phyloP scores from a whole-genome alignment of 2,888 invertebrate genomes.

The Oligia strigilis region DNA sequence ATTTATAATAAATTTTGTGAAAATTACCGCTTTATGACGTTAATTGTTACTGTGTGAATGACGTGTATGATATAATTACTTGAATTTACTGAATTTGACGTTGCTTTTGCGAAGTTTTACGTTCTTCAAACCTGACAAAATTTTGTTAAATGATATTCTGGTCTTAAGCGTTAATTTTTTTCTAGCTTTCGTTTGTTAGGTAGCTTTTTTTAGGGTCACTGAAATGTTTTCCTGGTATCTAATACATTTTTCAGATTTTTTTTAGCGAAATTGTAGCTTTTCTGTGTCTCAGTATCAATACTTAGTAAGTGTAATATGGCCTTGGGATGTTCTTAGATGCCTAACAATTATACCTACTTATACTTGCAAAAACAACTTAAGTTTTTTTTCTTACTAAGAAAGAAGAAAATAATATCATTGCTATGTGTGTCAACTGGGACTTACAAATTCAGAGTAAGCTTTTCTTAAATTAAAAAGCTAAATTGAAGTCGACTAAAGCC shows the following conservation, averaged over 20 bases:
- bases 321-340: neutral
- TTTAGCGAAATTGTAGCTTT: neutral
- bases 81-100: neutral
- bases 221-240: neutral
- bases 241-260: neutral
- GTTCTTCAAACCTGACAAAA: neutral
- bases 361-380: neutral
- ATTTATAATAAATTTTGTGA: slow-evolving; percentile 28
- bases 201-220: neutral
- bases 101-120: slow-evolving; percentile 11
- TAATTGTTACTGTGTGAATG: slow-evolving; percentile 30
- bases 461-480: slow-evolving; percentile 33
- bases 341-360: neutral
- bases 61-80: slow-evolving; percentile 16
- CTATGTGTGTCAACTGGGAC: slow-evolving; percentile 7
- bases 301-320: neutral
- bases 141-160: neutral
- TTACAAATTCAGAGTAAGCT: slow-evolving; percentile 12
- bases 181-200: neutral
- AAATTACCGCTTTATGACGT: slow-evolving; percentile 40
- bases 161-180: neutral
- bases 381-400: neutral
- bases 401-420: neutral
- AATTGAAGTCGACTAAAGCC: slow-evolving; percentile 27
- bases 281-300: neutral